A percentile compares a stretch with the other conserved stretches of the same genome.
Conservation (phyloP, 35 echinoderm and acorn worm species). For the Lytechinus pictus region DNA sequence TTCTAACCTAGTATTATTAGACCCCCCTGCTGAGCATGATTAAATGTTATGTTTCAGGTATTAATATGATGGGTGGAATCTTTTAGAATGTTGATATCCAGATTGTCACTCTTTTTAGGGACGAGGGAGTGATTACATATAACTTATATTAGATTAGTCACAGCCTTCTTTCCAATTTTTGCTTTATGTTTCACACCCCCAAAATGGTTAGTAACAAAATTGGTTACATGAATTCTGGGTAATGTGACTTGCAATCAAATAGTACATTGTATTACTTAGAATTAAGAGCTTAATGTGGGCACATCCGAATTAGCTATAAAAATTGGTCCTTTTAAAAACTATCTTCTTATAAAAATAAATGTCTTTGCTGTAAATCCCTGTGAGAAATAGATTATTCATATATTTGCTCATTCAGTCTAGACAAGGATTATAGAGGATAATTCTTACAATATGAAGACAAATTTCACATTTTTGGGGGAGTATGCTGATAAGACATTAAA, state of each 20-base stretch:
- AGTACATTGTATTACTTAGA: not conserved
- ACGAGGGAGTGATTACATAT: too few relatives aligned
- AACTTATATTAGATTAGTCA: too few relatives aligned
- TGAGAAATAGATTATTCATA: not conserved
- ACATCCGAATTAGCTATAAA: not conserved
- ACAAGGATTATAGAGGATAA: not conserved
- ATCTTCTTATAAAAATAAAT: not conserved
- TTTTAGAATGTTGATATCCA: too few relatives aligned
- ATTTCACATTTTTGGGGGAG: not conserved
- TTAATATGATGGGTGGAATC: too few relatives aligned
- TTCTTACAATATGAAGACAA: not conserved
- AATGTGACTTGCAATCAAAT: not conserved
- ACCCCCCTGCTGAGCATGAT: too few relatives aligned
- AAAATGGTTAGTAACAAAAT: too few relatives aligned
- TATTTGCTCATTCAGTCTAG: not conserved
- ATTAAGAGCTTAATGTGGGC: not conserved
- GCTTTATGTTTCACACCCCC: too few relatives aligned
- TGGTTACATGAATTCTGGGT: not conserved
- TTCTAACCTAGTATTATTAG: not conserved
- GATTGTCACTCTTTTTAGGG: too few relatives aligned
- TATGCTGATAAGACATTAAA: not conserved
- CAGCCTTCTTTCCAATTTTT: too few relatives aligned
- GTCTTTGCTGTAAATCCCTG: not conserved
- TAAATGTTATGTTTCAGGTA: too few relatives aligned
- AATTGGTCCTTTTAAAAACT: not conserved